Evolutionary conservation across 2,113 vertebrate species (phyloP), one percentile per base, ranked within the genome.

Genomic region (Callospermophilus lateralis): DNA sequence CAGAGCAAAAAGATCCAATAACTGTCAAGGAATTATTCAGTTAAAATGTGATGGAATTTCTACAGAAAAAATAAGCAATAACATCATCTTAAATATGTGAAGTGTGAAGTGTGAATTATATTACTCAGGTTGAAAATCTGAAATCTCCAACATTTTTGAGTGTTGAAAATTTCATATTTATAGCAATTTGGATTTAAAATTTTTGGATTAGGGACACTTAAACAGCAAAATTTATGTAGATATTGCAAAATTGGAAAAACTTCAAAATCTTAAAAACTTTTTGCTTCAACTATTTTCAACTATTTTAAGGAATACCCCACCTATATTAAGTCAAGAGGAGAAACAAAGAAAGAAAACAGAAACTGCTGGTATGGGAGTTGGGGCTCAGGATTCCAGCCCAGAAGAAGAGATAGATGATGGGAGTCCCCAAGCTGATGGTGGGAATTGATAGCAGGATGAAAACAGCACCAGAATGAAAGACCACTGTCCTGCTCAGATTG

Each of bases 381-480:
- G 13, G 19, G 20, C 19, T 85, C 26, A 37, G 26, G n/a, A 37
- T 6, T 45, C 6, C 8, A 80, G 16, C 0, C 74, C 26, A 30
- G 20, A 53, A 55, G 67, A 51, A 51, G 48, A 51, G 20, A 55
- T 8, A 81, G n/a, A 55, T 77, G 8, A 8, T 22, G 68, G 7
- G 2, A 80, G 26, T 30, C 4, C 19, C 30, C 17, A 53, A 19
- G 34, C 1, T 74, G 13, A 22, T 8, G 24, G 12, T 15, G 3
- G 4, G 13, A 48, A 22, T 6, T 42, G 26, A 10, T 45, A 32
- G 0, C 12, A 58, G 37, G 7, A 34, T 42, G 20, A 61, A 6
- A 13, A 6, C 12, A 34, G 28, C 8, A 19, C 0, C 4, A 34
- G 19, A 1, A 20, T 3, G n/a, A 39, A 11, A 30, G 34, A 11